Evolutionary conservation across 2,888 invertebrate genomes (phyloP).

Genomic region (Venustoraphidia nigricollis): DNA sequence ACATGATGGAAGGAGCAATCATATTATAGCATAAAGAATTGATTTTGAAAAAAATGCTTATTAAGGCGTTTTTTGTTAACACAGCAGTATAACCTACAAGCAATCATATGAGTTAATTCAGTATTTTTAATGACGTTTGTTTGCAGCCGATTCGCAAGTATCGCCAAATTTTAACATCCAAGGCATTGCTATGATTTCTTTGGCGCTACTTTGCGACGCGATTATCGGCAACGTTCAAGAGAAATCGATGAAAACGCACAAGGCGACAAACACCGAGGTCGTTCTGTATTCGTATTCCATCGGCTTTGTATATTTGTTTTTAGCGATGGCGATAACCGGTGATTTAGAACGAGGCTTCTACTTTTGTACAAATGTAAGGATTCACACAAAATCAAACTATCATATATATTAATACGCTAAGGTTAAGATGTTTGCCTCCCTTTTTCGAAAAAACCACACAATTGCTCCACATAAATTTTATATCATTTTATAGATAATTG

Average conservation of each 20-base stretch:
- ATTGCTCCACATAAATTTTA: too few relatives aligned
- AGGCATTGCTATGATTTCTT: slow-evolving; percentile 61
- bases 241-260: slow-evolving; percentile 75
- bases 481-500: too few relatives aligned
- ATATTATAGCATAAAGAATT: too few relatives aligned
- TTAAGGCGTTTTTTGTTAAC: too few relatives aligned
- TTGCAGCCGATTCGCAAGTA: slow-evolving; percentile 54
- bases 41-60: too few relatives aligned
- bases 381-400: too few relatives aligned
- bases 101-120: too few relatives aligned
- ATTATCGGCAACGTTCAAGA: slow-evolving; percentile 95
- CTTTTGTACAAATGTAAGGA: slow-evolving; percentile 58
- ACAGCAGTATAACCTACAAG: too few relatives aligned
- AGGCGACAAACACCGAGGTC: slow-evolving; percentile 79
- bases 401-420: too few relatives aligned
- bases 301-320: slow-evolving; percentile 67
- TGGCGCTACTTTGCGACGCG: slow-evolving; percentile 86
- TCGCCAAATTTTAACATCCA: slow-evolving; percentile 56
- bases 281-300: slow-evolving; percentile 85
- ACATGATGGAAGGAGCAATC: too few relatives aligned
- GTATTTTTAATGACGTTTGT: neutral
- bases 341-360: slow-evolving; percentile 56
- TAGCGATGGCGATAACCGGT: slow-evolving; percentile 55
- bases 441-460: too few relatives aligned
- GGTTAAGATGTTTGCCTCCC: too few relatives aligned